Percentiles rank a stretch among this genome's conserved stretches.
phyloP scores from a whole-genome alignment of 2,797 vertebrate genomes.

The Pogoniulus pusillus region DNA sequence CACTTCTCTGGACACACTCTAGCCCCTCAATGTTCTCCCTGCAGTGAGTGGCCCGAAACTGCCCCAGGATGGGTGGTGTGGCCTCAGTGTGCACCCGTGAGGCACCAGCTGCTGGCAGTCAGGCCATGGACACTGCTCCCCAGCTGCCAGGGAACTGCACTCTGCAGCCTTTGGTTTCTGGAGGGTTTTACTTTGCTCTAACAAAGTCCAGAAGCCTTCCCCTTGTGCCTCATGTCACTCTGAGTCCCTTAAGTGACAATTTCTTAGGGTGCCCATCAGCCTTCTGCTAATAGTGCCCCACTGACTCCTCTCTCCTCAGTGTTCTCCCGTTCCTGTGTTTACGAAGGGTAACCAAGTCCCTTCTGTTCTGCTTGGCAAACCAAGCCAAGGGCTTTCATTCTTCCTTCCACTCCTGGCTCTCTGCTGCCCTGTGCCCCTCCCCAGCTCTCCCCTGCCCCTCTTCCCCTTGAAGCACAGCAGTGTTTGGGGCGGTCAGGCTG shows the following conservation, averaged over 20 bases:
- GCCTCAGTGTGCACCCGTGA: not conserved
- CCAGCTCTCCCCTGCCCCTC: not conserved
- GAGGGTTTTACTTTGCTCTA: not conserved
- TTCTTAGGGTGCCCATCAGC: constrained; percentile 9
- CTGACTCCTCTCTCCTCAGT: not conserved
- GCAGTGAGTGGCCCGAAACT: too few relatives aligned
- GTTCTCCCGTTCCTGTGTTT: not conserved
- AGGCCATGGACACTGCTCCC: not conserved
- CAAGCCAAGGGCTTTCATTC: constrained; percentile 38
- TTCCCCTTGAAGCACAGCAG: not conserved
- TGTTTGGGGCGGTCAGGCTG: not conserved
- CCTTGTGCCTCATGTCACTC: not conserved
- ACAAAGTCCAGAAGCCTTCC: not conserved
- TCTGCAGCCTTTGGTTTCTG: not conserved
- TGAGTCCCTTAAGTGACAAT: constrained; percentile 22
- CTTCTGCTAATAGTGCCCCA: constrained; percentile 38
- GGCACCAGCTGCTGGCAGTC: not conserved
- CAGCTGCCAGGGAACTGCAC: not conserved
- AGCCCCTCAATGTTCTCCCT: too few relatives aligned
- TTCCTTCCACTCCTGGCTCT: not conserved
- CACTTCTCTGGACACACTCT: too few relatives aligned
- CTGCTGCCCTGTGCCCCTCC: not conserved
- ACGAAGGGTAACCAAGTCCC: constrained; percentile 22
- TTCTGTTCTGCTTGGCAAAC: constrained; percentile 5
- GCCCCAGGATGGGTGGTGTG: too few relatives aligned